These are phyloP conservation scores for Leptinotarsa tumamoca DNA, from an alignment of 2,888 invertebrate genomes.

Conservation along the genomic window DNA sequence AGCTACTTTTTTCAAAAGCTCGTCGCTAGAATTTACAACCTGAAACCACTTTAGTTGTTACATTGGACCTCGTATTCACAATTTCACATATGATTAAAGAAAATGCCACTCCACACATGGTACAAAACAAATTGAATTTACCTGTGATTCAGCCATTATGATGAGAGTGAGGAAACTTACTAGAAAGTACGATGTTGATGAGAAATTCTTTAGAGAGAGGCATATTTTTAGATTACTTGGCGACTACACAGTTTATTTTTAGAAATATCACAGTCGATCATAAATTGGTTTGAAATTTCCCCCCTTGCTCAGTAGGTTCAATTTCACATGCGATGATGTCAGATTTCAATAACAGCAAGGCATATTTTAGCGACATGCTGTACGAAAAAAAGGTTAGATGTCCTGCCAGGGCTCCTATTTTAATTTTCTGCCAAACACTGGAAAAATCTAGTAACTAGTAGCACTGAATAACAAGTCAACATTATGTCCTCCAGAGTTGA, in stretches of 20 bases:
- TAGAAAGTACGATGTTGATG: slow-evolving; percentile 32
- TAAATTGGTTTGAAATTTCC: slow-evolving; percentile 50
- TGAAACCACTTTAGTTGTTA: slow-evolving; percentile 19
- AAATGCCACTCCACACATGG: background rate
- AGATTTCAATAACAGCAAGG: background rate
- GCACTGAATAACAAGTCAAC: too few species aligned
- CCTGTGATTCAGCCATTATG: slow-evolving; percentile 45
- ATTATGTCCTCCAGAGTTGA: too few species aligned
- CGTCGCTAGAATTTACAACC: slow-evolving; percentile 21
- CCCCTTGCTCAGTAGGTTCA: slow-evolving; percentile 43
- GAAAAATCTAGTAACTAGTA: too few species aligned
- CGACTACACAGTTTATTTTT: slow-evolving; percentile 55
- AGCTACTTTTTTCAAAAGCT: slow-evolving; percentile 33
- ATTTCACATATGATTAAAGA: too few species aligned
- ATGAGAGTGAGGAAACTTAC: slow-evolving; percentile 28
- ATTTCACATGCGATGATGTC: slow-evolving; percentile 14
- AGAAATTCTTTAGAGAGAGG: slow-evolving; percentile 42
- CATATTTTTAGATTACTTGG: slow-evolving; percentile 55
- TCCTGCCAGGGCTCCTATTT: too few species aligned
- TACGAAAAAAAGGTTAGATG: background rate
- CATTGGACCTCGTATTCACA: background rate
- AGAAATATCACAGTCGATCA: slow-evolving; percentile 47
- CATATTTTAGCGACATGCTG: background rate
- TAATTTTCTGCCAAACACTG: too few species aligned
- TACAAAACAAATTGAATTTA: slow-evolving; percentile 9